Base-by-base conservation (phyloP, 2,797 vertebrate genomes). In the Halcyon chelicuti region DNA sequence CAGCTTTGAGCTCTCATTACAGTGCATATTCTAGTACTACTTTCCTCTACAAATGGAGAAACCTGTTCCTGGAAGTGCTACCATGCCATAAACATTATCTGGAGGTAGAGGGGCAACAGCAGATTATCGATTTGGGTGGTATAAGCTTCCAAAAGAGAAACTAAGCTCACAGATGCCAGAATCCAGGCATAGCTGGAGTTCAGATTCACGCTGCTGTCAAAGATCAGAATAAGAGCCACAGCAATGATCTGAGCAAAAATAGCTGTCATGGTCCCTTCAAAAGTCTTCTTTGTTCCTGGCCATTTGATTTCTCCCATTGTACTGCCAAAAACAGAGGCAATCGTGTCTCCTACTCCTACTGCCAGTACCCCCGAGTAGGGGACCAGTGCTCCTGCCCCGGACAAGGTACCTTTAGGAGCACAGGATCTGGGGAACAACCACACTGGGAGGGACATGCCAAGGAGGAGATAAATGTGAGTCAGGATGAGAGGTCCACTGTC, bases 51-150 rank as follows among this genome's bases (percentile, higher is more conserved):
- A 55, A 67, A 72, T 35, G 31, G 25, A 88, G 44, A 63, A 85
- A 46, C 35, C 4, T 85, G 23, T 20, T 73, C 70, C 60, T 75
- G 29, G 61, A 49, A 70, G 21, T 31, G 54, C 33, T 87, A 44
- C 95, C 98, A 99, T 65, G 98, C 98, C 99, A 99, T 98, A 83
- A 99, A 95, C 96, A 99, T 93, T 96, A 99, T 98, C 91, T 99
- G 99, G 97, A 99, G 99, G 98, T 99, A 99, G 93, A 99, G 98
- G 5, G 99, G 99, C 95, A 99, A 97, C 10, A 99, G 96, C 86
- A 99, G 98, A 92, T 99, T 99, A 98, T 99, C 99, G 84, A 99
- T 99, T 92, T 99, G 99, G 20, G 98, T 98, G 3, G 99, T 99
- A 88, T 99, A 99, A 9, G 99, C 99, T 97, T 99, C 99, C 90